Evolutionary conservation across 2,888 invertebrate species (phyloP).

Genomic region (Teinopalpus imperialis): DNA sequence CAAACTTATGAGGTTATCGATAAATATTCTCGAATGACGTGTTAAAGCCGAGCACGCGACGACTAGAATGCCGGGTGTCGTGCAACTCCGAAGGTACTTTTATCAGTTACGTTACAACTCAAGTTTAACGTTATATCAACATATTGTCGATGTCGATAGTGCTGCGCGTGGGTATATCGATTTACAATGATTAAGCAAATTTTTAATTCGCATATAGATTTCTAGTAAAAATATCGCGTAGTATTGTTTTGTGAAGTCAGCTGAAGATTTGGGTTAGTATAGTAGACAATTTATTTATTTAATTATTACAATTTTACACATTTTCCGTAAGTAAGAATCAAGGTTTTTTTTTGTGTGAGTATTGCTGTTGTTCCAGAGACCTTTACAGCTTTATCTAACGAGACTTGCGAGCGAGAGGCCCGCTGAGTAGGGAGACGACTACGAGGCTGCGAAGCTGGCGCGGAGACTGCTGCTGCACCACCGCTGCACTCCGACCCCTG

Average conservation of each 20-base stretch:
- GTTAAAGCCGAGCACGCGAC: constrained; percentile 2
- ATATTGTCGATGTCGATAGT: constrained; percentile 6
- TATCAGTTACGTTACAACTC: constrained; percentile 19
- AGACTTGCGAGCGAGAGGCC: no score
- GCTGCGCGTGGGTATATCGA: constrained; percentile 19
- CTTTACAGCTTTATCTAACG: no score
- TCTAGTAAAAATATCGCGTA: not conserved
- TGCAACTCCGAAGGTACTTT: constrained; percentile 4
- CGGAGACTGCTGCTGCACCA: no score
- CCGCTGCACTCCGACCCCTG: no score
- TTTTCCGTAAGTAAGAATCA: no score
- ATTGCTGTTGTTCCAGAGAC: no score
- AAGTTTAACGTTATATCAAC: constrained; percentile 19
- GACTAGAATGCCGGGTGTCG: constrained; percentile 11
- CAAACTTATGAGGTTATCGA: constrained; percentile 4
- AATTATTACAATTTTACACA: no score
- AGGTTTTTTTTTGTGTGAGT: no score
- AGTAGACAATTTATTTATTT: no score
- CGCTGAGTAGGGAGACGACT: no score
- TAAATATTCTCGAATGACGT: constrained; percentile 7
- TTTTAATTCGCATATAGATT: not conserved
- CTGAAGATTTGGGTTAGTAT: constrained; percentile 1
- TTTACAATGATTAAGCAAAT: not conserved
- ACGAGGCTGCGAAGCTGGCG: no score
- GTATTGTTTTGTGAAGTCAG: no score